A percentile compares a stretch with the other conserved stretches of the same genome.
phyloP scores from a whole-genome alignment of 2,797 vertebrate genomes.

The Danio albolineatus region DNA sequence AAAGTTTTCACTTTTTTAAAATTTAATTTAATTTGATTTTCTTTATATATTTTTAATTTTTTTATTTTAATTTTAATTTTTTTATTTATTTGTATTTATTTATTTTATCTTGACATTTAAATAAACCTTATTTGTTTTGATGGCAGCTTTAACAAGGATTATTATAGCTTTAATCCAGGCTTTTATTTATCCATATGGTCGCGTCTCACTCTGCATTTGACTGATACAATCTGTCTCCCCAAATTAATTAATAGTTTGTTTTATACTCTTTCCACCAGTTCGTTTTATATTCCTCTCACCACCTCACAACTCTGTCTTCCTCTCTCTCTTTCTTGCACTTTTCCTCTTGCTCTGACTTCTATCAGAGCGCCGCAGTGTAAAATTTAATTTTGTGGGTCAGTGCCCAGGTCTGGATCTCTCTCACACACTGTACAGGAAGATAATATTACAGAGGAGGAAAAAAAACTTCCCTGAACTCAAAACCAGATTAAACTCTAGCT shows the following conservation, averaged over 20 bases:
- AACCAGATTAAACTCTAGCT: conserved; percentile 35
- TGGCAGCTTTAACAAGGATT: too few species aligned
- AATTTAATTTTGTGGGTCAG: conserved; percentile 77
- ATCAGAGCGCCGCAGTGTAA: conserved; percentile 71
- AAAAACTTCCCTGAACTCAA: conserved; percentile 26
- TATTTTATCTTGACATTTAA: too few species aligned
- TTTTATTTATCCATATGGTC: conserved; percentile 8
- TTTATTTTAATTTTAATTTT: too few species aligned
- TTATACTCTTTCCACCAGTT: background rate
- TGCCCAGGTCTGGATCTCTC: conserved; percentile 72
- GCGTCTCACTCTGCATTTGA: background rate
- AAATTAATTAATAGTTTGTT: background rate
- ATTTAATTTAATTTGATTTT: too few species aligned
- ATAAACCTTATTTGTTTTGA: too few species aligned
- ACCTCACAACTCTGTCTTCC: background rate
- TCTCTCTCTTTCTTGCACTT: conserved; percentile 37
- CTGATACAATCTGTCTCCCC: background rate
- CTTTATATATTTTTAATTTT: too few species aligned
- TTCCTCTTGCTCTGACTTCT: conserved; percentile 71
- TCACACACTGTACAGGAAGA: conserved; percentile 26
- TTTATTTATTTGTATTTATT: too few species aligned
- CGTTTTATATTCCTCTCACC: conserved; percentile 9
- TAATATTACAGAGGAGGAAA: conserved; percentile 10
- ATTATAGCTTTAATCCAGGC: too few species aligned
- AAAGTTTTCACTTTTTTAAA: too few species aligned